Base-by-base conservation (phyloP, 2,113 vertebrate genomes). In the Lagopus leucura region DNA sequence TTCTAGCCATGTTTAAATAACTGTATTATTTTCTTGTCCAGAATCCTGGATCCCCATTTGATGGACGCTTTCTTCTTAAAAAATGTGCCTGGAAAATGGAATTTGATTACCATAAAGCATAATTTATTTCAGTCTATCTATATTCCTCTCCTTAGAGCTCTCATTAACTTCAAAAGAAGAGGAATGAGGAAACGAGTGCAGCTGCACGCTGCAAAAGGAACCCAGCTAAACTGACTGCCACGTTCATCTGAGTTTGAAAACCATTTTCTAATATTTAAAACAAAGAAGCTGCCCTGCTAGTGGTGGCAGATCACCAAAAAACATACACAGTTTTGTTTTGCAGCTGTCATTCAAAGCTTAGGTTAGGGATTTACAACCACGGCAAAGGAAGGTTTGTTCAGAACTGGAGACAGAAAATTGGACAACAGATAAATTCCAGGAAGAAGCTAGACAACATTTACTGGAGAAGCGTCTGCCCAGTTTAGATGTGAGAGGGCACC, bases 401-500 rank as follows among this genome's bases (percentile, higher is more conserved):
- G 43, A 80, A 86, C 50, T 32, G 47, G 47, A 67, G 72, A 86
- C 28, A 82, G 67, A 77, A 93, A 85, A 85, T 3, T 74, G 34
- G 64, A 38, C 1, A 1, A 82, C 38, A 87, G 77, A 93, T 55
- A 85, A 92, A 76, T 52, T 77, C 64, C 42, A 77, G 54, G 12
- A 47, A 85, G 82, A 87, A 88, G 34, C 69, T 32, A 92, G 77
- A 40, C n/a, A 91, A 89, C 7, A 60, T 82, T 61, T 71, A 36
- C 58, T 78, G 36, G 67, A 74, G 50, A 88, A 90, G 60, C 36
- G 83, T 71, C 75, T 67, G 87, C 67, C 47, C 82, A 66, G 84
- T 89, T 94, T 83, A 88, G 82, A 93, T 71, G 60, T 57, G 79
- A 94, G 87, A 88, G 83, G 77, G 78, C 2, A 95, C 93, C 93